Percentiles rank a stretch among this genome's conserved stretches.
phyloP scores from a whole-genome alignment of 2,888 invertebrate species.

The Myopa tessellatipennis region DNA sequence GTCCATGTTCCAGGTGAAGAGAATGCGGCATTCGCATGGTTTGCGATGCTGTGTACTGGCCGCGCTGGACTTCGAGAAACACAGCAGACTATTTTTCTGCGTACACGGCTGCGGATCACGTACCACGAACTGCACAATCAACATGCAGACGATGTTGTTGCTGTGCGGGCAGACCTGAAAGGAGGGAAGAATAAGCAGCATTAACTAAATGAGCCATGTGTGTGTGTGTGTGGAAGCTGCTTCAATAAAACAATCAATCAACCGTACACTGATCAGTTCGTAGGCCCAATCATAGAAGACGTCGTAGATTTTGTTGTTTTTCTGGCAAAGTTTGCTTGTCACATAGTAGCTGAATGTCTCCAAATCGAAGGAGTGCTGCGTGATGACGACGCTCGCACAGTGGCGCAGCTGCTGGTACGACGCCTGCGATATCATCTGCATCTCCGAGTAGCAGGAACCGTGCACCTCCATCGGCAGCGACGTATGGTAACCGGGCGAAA shows the following conservation, averaged over 20 bases:
- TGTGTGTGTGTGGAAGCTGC: not conserved
- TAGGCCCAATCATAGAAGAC: slow-evolving; percentile 68
- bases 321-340: slow-evolving; percentile 67
- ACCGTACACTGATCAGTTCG: slow-evolving; percentile 63
- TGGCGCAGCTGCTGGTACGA: slow-evolving; percentile 64
- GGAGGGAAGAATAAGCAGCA: not conserved
- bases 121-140: slow-evolving; percentile 67
- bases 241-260: not conserved
- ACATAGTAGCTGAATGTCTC: slow-evolving; percentile 68
- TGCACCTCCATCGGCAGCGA: slow-evolving; percentile 68
- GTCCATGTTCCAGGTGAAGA: slow-evolving; percentile 68
- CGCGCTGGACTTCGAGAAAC: slow-evolving; percentile 58
- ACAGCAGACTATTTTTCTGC: slow-evolving; percentile 62
- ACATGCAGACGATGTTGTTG: slow-evolving; percentile 61
- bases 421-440: slow-evolving; percentile 68
- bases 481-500: slow-evolving; percentile 68
- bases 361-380: slow-evolving; percentile 68
- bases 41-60: slow-evolving; percentile 65
- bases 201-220: not conserved
- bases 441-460: slow-evolving; percentile 68
- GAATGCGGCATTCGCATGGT: slow-evolving; percentile 66
- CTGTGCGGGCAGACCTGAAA: slow-evolving; percentile 64
- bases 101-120: slow-evolving; percentile 61
- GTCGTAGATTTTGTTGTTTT: slow-evolving; percentile 67
- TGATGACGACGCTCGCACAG: slow-evolving; percentile 65